Evolutionary conservation across 2,797 vertebrate genomes (phyloP).

Genomic region (Bradypodion pumilum): DNA sequence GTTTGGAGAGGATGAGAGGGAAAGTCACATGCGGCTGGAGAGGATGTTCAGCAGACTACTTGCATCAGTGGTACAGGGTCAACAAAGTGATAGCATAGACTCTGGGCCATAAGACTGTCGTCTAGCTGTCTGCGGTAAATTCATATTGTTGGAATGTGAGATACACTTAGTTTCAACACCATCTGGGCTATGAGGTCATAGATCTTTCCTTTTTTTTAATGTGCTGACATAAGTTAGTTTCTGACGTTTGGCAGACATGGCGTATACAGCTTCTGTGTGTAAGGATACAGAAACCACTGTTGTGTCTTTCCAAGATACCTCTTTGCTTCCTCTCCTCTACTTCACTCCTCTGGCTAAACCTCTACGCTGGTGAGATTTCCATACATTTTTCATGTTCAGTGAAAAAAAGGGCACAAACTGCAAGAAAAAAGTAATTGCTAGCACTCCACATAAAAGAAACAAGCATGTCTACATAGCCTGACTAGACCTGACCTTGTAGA

Average conservation of each 20-base stretch:
- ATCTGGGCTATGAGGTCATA: constrained; percentile 37
- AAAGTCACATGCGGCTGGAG: not conserved
- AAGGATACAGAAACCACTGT: not conserved
- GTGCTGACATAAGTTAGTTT: constrained; percentile 28
- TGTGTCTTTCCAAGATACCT: not conserved
- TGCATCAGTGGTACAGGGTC: constrained; percentile 44
- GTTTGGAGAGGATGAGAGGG: constrained; percentile 29
- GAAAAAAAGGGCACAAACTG: not conserved
- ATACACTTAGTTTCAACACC: constrained; percentile 23
- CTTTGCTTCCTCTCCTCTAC: not conserved
- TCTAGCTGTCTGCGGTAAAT: constrained; percentile 60
- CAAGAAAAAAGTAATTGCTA: not conserved
- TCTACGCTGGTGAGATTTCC: not conserved
- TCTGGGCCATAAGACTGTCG: not conserved
- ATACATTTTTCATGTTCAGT: not conserved
- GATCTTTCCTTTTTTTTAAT: not conserved
- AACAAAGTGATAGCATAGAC: constrained; percentile 51
- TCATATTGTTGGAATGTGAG: constrained; percentile 60
- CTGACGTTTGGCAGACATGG: constrained; percentile 34
- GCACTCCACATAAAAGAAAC: not conserved
- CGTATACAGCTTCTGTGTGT: constrained; percentile 28
- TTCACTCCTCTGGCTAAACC: not conserved
- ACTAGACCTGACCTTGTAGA: too few species aligned
- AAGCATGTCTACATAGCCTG: not conserved
- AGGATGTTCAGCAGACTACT: constrained; percentile 67